A percentile compares a stretch with the other conserved stretches of the same genome.
These are phyloP conservation scores for Drosophila pectinifera DNA, from an alignment of 1,140 invertebrate species.

Conservation along the genomic window DNA sequence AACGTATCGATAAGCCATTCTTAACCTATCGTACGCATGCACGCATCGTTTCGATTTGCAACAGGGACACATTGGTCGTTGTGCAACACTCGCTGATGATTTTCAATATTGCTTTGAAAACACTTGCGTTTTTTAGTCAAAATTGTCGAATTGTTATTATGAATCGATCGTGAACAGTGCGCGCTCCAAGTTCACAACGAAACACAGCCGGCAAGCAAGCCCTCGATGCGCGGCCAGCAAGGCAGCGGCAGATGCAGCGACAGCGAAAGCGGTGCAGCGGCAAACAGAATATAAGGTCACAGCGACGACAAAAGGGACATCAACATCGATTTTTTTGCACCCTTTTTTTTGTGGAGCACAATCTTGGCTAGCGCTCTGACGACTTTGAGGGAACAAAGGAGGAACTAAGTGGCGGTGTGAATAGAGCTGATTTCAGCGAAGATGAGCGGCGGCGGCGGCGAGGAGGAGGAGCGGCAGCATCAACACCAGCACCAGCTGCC, in stretches of 20 bases:
- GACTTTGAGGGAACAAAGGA: slow-evolving; percentile 59
- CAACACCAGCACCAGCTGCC: slow-evolving; percentile 63
- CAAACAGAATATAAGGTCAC: slow-evolving; percentile 26
- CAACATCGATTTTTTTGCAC: slow-evolving; percentile 81
- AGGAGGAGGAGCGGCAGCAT: slow-evolving; percentile 56
- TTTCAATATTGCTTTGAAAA: slow-evolving; percentile 74
- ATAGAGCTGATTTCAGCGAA: slow-evolving; percentile 21
- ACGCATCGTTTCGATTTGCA: neutral
- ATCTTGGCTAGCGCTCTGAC: slow-evolving; percentile 31
- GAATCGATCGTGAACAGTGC: slow-evolving; percentile 20
- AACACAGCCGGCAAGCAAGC: slow-evolving; percentile 11
- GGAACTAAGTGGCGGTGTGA: slow-evolving; percentile 12
- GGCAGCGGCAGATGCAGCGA: slow-evolving; percentile 9
- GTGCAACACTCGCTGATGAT: slow-evolving; percentile 61
- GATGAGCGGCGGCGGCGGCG: slow-evolving; percentile 63
- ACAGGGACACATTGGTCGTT: slow-evolving; percentile 8
- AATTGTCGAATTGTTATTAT: slow-evolving; percentile 50
- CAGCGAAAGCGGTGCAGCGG: slow-evolving; percentile 11
- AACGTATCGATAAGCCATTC: slow-evolving; percentile 2
- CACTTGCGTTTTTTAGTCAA: slow-evolving; percentile 28
- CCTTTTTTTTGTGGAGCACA: slow-evolving; percentile 64
- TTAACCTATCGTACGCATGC: neutral
- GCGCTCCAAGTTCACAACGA: slow-evolving; percentile 1
- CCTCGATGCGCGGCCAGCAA: slow-evolving; percentile 9
- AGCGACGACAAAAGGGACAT: slow-evolving; percentile 64